These are phyloP conservation scores for Morpho deidamia DNA, from an alignment of 2,888 invertebrate species.

Conservation along the genomic window DNA sequence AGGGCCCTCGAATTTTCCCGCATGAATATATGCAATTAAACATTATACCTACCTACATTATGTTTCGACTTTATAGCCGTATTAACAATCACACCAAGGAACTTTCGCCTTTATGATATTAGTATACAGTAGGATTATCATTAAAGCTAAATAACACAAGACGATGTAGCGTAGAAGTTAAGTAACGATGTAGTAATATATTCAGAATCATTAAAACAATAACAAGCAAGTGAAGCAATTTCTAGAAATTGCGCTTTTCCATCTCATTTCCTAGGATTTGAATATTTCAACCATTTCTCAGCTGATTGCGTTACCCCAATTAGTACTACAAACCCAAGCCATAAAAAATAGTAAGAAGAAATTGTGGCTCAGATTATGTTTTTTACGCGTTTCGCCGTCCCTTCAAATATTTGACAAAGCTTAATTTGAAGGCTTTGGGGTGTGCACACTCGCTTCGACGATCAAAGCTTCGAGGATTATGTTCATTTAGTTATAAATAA, in stretches of 20 bases:
- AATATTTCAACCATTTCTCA: slow-evolving; percentile 17
- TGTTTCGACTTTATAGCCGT: too few relatives aligned
- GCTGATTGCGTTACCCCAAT: slow-evolving; percentile 21
- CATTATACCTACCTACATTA: too few relatives aligned
- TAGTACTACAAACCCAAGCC: slow-evolving; percentile 8
- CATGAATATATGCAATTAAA: too few relatives aligned
- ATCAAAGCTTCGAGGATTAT: not conserved
- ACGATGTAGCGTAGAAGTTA: too few relatives aligned
- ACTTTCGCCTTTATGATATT: too few relatives aligned
- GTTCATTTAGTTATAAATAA: too few relatives aligned
- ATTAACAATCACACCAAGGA: too few relatives aligned
- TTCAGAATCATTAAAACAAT: slow-evolving; percentile 9
- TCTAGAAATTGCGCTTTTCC: slow-evolving; percentile 5
- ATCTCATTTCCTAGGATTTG: slow-evolving; percentile 11
- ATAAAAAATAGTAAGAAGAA: not conserved
- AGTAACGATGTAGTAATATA: not conserved
- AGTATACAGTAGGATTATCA: too few relatives aligned
- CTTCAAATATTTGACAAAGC: slow-evolving; percentile 11
- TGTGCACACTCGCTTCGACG: not conserved
- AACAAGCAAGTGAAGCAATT: slow-evolving; percentile 6
- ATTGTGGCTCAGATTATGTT: not conserved
- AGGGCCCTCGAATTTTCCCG: too few relatives aligned
- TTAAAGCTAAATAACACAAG: too few relatives aligned
- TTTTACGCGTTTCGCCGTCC: not conserved
- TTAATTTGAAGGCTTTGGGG: slow-evolving; percentile 5